Conservation (phyloP, 2,113 vertebrate species). For the Pangasianodon hypophthalmus region DNA sequence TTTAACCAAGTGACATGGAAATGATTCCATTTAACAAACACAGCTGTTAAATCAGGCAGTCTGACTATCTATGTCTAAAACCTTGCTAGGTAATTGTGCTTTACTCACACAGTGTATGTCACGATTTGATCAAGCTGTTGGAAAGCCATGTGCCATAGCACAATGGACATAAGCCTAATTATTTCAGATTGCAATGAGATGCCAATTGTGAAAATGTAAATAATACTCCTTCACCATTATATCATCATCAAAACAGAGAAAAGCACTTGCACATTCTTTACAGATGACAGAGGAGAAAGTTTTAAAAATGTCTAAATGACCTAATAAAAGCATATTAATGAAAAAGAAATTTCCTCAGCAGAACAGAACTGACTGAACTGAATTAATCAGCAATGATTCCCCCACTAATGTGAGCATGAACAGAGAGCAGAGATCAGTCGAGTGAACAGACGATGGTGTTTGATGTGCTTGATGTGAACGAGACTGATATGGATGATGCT, state of each 20-base stretch:
- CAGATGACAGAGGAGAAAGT: neutral
- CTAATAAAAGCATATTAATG: neutral
- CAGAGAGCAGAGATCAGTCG: neutral
- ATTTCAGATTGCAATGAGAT: neutral
- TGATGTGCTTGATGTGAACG: neutral
- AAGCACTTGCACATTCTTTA: neutral
- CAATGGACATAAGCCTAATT: neutral
- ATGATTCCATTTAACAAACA: neutral
- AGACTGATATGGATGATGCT: neutral
- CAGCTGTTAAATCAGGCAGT: neutral
- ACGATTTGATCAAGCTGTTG: neutral
- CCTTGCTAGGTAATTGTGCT: neutral
- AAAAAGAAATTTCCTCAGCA: neutral
- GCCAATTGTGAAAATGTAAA: neutral
- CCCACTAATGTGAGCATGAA: neutral
- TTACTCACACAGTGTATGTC: neutral
- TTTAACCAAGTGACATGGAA: neutral
- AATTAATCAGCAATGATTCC: neutral
- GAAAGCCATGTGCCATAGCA: neutral
- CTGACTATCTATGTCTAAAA: neutral
- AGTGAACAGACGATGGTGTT: neutral
- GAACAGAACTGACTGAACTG: neutral
- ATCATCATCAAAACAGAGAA: neutral
- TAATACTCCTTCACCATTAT: neutral
- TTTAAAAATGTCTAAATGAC: neutral